Conservation (phyloP, 2,797 vertebrate genomes). For the Sebastes cheni region DNA sequence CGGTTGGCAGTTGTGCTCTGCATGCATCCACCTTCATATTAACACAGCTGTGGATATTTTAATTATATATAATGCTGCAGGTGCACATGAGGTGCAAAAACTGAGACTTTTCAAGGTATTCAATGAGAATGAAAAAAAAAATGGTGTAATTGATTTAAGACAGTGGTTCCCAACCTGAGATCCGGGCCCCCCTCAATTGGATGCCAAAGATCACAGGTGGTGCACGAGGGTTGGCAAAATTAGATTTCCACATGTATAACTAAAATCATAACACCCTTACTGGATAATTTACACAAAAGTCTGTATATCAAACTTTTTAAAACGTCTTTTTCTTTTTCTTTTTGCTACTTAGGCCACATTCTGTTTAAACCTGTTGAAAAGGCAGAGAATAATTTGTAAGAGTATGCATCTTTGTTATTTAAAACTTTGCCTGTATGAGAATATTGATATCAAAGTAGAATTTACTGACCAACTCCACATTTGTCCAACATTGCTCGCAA, state of each 20-base stretch:
- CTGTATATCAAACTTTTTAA: too few relatives aligned
- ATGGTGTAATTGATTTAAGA: not conserved
- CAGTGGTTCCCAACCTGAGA: too few relatives aligned
- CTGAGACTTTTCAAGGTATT: not conserved
- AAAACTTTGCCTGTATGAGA: too few relatives aligned
- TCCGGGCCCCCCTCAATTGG: too few relatives aligned
- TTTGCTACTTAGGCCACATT: too few relatives aligned
- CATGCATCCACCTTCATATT: slow-evolving; percentile 17
- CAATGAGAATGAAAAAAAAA: not conserved
- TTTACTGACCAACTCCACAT: not conserved
- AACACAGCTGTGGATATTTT: not conserved
- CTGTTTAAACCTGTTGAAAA: not conserved
- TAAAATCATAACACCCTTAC: too few relatives aligned
- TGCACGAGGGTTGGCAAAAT: too few relatives aligned
- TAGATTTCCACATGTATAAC: too few relatives aligned
- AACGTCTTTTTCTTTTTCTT: too few relatives aligned
- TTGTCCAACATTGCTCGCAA: not conserved
- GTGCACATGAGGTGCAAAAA: not conserved
- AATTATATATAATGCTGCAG: slow-evolving; percentile 10
- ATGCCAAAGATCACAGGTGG: too few relatives aligned
- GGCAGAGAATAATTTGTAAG: not conserved
- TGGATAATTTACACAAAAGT: too few relatives aligned
- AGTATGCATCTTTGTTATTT: too few relatives aligned
- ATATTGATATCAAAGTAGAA: not conserved
- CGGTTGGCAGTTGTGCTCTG: not conserved